These are phyloP conservation scores for Orthosia gothica DNA, from an alignment of 2,888 invertebrate species.

Conservation along the genomic window DNA sequence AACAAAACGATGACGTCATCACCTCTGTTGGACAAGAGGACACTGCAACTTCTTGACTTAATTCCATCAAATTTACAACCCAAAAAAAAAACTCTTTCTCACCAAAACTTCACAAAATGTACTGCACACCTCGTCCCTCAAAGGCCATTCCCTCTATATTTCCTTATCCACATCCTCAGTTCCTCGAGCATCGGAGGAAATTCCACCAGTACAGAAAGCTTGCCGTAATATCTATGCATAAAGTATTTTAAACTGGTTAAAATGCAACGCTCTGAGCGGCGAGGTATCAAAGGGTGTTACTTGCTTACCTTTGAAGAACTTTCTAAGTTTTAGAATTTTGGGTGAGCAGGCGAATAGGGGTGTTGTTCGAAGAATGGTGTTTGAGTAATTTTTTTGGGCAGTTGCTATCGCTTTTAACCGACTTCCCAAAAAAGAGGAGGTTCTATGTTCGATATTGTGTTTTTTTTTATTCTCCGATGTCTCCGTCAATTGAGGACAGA, in stretches of 20 bases:
- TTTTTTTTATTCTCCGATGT: too few species aligned
- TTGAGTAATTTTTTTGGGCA: not conserved
- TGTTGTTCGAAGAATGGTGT: not conserved
- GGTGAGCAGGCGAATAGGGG: not conserved
- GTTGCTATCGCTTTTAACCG: not conserved
- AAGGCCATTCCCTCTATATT: not conserved
- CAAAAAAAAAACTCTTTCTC: too few species aligned
- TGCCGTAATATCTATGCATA: slow-evolving; percentile 89
- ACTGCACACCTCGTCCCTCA: not conserved
- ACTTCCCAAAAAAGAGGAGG: too few species aligned
- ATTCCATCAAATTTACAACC: too few species aligned
- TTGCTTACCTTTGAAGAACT: slow-evolving; percentile 80
- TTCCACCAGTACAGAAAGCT: slow-evolving; percentile 79
- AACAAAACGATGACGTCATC: too few species aligned
- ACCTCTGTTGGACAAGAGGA: too few species aligned
- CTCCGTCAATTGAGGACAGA: too few species aligned
- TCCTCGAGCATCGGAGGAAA: slow-evolving; percentile 70
- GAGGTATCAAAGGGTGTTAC: slow-evolving; percentile 79
- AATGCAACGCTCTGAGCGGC: slow-evolving; percentile 85
- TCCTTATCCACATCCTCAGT: slow-evolving; percentile 59
- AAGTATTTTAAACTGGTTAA: slow-evolving; percentile 91
- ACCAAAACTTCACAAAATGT: not conserved
- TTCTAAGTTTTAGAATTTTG: slow-evolving; percentile 64
- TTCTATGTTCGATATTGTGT: too few species aligned
- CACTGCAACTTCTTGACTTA: too few species aligned